A percentile compares a stretch with the other conserved stretches of the same genome.
Conservation (phyloP, 2,113 vertebrate species). For the cattle (Bos taurus) region DNA sequence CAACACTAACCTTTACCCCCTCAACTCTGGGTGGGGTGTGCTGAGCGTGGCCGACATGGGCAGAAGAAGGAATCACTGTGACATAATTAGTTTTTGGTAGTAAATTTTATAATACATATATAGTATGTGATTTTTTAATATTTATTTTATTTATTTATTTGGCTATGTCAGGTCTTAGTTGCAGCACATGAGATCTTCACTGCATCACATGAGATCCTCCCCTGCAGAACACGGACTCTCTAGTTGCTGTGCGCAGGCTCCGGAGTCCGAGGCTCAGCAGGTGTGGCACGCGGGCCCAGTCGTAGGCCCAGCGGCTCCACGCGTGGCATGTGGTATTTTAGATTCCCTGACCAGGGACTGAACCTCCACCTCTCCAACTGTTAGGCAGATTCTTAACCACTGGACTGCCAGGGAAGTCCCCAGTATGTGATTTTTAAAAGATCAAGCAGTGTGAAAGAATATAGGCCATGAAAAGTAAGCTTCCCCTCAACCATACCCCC, state of each 20-base stretch:
- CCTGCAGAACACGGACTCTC: not conserved
- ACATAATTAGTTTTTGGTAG: not conserved
- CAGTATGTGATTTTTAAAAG: not conserved
- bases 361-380: not conserved
- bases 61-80: not conserved
- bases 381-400: not conserved
- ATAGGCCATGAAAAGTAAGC: not conserved
- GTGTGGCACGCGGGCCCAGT: not conserved
- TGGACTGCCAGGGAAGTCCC: not conserved
- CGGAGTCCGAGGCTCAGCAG: not conserved
- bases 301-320: not conserved
- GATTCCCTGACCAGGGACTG: not conserved
- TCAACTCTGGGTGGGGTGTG: rapidly evolving
- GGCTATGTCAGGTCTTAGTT: not conserved
- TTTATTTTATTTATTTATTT: not conserved
- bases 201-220: not conserved
- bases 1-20: not conserved
- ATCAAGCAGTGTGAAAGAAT: not conserved
- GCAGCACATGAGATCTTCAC: not conserved
- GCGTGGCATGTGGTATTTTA: not conserved
- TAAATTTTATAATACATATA: not conserved
- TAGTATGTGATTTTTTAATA: not conserved
- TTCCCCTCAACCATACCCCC: rapidly evolving
- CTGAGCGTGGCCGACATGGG: rapidly evolving
- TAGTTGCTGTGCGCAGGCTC: not conserved